These are phyloP conservation scores for Cantharis rufa DNA, from an alignment of 2,888 invertebrate genomes.

Conservation along the genomic window DNA sequence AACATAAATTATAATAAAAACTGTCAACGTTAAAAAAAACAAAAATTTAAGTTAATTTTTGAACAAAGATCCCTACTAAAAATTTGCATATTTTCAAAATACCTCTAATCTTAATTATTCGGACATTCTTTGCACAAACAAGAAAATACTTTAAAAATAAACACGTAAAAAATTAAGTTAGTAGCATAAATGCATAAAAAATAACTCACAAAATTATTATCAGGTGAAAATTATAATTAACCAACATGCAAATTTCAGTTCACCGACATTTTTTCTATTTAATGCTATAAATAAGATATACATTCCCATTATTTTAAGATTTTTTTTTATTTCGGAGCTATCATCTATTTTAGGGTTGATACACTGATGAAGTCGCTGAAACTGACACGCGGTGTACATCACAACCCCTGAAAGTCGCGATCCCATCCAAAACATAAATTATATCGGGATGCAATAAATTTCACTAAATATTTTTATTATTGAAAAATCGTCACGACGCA, in stretches of 20 bases:
- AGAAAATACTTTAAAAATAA: neutral
- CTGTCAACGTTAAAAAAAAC: neutral
- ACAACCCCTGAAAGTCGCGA: constrained; percentile 22
- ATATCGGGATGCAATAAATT: neutral
- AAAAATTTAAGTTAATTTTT: neutral
- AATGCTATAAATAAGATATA: neutral
- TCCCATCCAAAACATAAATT: constrained; percentile 11
- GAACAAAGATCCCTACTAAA: neutral
- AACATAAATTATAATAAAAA: constrained; percentile 2
- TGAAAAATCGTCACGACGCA: neutral
- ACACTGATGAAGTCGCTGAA: constrained; percentile 38
- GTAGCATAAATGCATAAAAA: neutral
- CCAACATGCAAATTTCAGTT: neutral
- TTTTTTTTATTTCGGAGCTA: constrained; percentile 32
- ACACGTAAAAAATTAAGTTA: constrained; percentile 4
- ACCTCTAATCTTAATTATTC: neutral
- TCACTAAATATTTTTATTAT: neutral
- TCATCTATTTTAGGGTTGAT: constrained; percentile 43
- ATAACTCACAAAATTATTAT: neutral
- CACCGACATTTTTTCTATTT: neutral
- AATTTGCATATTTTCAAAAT: neutral
- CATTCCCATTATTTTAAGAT: constrained; percentile 26
- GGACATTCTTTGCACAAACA: neutral
- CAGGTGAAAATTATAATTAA: neutral
- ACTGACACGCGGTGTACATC: constrained; percentile 42